Base-by-base conservation (phyloP, 2,888 invertebrate genomes). In the Notodonta ziczac region DNA sequence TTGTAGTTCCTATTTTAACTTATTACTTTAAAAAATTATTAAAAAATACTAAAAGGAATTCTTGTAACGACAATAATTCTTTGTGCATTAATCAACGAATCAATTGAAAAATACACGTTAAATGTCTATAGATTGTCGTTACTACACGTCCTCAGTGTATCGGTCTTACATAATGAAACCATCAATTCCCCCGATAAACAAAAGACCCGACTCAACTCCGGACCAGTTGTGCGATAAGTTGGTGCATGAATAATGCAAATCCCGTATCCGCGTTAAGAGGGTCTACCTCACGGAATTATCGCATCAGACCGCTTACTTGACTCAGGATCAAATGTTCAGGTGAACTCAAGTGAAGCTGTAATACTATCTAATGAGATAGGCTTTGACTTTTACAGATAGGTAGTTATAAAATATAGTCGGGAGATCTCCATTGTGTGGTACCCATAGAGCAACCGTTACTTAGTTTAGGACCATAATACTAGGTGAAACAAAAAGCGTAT, bases 241-340 rank as follows among this genome's bases (percentile, higher is more conserved):
- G 59, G 52, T 40, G 59, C 60, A 75, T 84, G 76, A 83, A 82
- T 80, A 77, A 83, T 83, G 77, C 69, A 83, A 66, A 65, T 63
- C 57, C 67, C 62, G 69, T 62, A 78, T 70, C 71, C 69, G 76
- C 72, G 76, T 78, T 80, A 78, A 77, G 75, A 78, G 76, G 74
- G 77, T 74, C 72, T 77, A 72, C 73, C 73, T 54, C 54, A 14
- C 59, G 60, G 56, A 74, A 74, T 79, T 82, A 76, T 72, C 44
- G 61, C 70, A 69, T 70, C 72, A 75, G 78, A 72, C 77, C 63
- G 68, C 65, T 68, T 70, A 72, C 74, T 83, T 82, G 81, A 82
- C 82, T 83, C 69, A 73, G 77, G 79, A 73, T 81, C 81, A 81
- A 81, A 72, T 59, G 73, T 56, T 69, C 67, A n/a, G 54, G 39